Evolutionary conservation across 2,888 invertebrate species (phyloP), one percentile per base, ranked within the genome.

Genomic region (Nasonovia ribisnigri): DNA sequence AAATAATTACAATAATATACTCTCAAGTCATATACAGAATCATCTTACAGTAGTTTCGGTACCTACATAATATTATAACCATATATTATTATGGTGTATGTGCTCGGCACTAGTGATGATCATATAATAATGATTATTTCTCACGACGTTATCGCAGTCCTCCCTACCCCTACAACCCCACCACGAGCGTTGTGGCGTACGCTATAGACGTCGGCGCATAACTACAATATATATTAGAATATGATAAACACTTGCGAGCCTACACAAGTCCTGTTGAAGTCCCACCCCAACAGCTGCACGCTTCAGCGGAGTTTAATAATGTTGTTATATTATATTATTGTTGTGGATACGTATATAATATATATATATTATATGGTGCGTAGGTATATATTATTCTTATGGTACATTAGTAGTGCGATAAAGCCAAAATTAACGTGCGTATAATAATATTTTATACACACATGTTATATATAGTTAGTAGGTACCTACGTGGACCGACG

Each of bases 401-500:
- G 36, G 42, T 42, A 57, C 16, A 3, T 20, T 51, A 8, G 57
- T 13, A 2, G 26, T 16, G 57, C 57, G 57, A 89, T 89, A 89
- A 57, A 89, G 42, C 29, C 26, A 57, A 89, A 89, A 57, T 89
- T 89, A 89, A 89, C 43, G 16, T 89, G 29, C 43, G 5, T 86
- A 6, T 57, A 43, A 54, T 43, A 43, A 57, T 89, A 26, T 42
- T 87, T 29, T 13, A 26, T n/a, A 36, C 42, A 36, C 54, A 42
- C 42, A 77, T 36, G 26, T 67, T 57, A 26, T 57, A 54, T 54
- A 54, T 24, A 54, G 11, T 13, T 51, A 13, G 13, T 57, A 57
- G 24, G 54, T 24, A 60, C 26, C 29, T 11, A 29, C 29, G n/a
- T 13, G n/a, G 0, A 13, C 13, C n/a, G 1, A 4, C 29, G 36